A percentile compares a stretch with the other conserved stretches of the same genome.
Conservation (phyloP, 2,797 vertebrate genomes). For the Xerus rutilus region DNA sequence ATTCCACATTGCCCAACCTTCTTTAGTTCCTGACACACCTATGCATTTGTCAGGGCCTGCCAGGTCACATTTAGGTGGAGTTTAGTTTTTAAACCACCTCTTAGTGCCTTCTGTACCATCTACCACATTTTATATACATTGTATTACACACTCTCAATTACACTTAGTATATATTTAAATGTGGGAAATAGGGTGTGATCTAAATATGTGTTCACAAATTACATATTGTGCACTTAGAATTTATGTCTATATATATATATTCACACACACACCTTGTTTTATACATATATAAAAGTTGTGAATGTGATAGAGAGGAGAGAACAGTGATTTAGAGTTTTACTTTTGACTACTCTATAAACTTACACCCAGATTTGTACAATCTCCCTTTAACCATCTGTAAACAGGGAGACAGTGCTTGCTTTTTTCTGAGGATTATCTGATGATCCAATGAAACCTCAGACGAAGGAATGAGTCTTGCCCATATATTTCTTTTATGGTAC, state of each 20-base stretch:
- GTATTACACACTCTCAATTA: neutral
- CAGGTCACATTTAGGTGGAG: conserved; percentile 36
- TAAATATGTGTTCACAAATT: conserved; percentile 29
- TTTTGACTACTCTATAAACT: conserved; percentile 10
- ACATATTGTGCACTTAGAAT: neutral
- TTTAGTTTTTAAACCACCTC: conserved; percentile 48
- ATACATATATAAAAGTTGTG: conserved; percentile 39
- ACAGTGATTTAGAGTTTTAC: neutral
- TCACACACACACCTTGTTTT: conserved; percentile 17
- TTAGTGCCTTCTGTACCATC: neutral
- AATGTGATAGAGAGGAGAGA: neutral
- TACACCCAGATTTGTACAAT: neutral
- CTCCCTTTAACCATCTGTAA: neutral
- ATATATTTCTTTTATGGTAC: neutral
- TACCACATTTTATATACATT: conserved; percentile 50
- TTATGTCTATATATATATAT: neutral
- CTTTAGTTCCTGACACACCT: conserved; percentile 8
- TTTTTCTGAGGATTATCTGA: conserved; percentile 15
- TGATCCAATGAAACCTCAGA: neutral
- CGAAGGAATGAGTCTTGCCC: neutral
- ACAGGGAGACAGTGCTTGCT: neutral
- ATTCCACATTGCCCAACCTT: conserved; percentile 27
- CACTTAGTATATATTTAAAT: neutral
- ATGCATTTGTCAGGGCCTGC: conserved; percentile 29
- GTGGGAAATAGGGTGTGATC: conserved; percentile 47